A percentile compares a stretch with the other conserved stretches of the same genome.
Conservation (phyloP, 2,797 vertebrate genomes). For the Varecia variegata region DNA sequence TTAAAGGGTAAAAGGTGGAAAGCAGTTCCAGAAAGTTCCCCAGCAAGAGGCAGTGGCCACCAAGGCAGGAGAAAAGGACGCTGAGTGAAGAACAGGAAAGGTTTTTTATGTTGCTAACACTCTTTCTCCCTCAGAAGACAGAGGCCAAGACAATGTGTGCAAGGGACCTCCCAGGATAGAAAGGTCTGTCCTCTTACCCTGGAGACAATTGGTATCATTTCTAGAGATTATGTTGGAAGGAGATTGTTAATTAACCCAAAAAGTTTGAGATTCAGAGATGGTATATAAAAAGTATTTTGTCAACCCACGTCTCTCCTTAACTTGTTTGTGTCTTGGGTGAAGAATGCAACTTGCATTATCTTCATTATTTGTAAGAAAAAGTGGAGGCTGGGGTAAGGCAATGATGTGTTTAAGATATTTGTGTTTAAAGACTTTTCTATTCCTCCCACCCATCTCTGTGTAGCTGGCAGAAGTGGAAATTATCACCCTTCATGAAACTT, state of each 20-base stretch:
- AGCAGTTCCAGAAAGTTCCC: background rate
- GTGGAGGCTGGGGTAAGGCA: fast-evolving
- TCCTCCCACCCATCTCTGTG: background rate
- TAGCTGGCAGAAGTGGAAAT: background rate
- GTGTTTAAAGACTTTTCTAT: background rate
- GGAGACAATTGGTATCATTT: background rate
- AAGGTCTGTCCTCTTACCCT: background rate
- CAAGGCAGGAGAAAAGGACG: background rate
- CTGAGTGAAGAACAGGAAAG: background rate
- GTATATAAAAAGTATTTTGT: background rate
- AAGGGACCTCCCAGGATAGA: too few relatives aligned
- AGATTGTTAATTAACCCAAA: background rate
- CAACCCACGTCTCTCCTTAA: background rate
- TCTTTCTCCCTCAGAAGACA: background rate
- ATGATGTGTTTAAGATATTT: background rate
- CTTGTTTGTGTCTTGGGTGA: background rate
- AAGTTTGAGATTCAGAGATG: background rate
- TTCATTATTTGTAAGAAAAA: background rate
- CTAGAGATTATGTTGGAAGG: background rate
- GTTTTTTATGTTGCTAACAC: background rate
- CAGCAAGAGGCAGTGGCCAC: background rate
- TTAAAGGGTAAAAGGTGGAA: background rate
- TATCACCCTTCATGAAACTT: background rate
- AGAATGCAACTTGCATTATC: background rate
- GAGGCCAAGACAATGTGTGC: background rate